These are phyloP conservation scores for Colostygia pectinataria DNA, from an alignment of 2,888 invertebrate genomes.

Conservation along the genomic window DNA sequence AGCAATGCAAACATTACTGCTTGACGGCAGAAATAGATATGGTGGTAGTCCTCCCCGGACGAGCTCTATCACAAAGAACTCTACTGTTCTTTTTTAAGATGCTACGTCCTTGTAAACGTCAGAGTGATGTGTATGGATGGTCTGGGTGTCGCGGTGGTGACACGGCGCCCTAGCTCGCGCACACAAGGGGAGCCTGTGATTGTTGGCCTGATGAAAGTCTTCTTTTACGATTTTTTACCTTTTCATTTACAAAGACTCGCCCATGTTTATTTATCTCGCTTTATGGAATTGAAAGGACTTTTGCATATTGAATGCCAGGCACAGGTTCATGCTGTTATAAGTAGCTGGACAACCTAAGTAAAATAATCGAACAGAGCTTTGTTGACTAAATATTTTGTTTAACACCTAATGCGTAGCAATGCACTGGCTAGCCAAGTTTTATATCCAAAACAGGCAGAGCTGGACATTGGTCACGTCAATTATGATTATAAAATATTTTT, in stretches of 20 bases:
- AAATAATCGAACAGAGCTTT: too few relatives aligned
- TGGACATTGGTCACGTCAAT: too few relatives aligned
- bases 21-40: too few relatives aligned
- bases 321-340: not conserved
- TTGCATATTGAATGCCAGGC: slow-evolving; percentile 15
- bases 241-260: slow-evolving; percentile 20
- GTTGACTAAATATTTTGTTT: not conserved
- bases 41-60: too few relatives aligned
- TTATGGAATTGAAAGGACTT: slow-evolving; percentile 21
- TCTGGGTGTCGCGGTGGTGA: not conserved
- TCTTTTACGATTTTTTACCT: slow-evolving; percentile 22
- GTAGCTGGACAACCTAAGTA: slow-evolving; percentile 2
- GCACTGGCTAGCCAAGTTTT: too few relatives aligned
- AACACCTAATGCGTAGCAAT: not conserved
- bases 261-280: slow-evolving; percentile 27
- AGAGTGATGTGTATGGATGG: too few relatives aligned
- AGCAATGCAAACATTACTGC: too few relatives aligned
- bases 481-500: too few relatives aligned
- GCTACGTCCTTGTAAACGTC: too few relatives aligned
- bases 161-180: not conserved
- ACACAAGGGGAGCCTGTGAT: slow-evolving; percentile 12
- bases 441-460: too few relatives aligned
- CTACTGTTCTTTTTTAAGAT: too few relatives aligned
- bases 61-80: too few relatives aligned
- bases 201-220: slow-evolving; percentile 15